Evolutionary conservation across 2,888 invertebrate species (phyloP).

Genomic region (Leuctra nigra): DNA sequence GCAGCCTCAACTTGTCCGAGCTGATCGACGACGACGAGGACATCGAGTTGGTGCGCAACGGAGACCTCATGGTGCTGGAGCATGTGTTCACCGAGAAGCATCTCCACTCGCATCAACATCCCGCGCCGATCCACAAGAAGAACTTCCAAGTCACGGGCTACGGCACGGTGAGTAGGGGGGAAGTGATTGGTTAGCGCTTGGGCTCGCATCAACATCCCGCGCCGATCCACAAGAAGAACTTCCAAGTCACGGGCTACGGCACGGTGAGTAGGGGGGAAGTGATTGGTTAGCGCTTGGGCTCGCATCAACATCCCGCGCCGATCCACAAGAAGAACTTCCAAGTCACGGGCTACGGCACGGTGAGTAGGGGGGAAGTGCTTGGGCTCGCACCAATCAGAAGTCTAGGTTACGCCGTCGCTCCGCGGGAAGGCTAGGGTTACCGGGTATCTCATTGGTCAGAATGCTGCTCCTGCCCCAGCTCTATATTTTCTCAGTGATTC

Average conservation of each 20-base stretch:
- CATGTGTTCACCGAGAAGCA: constrained; percentile 79
- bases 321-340: constrained; percentile 85
- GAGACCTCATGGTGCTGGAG: constrained; percentile 82
- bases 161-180: constrained; percentile 59
- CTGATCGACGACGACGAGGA: constrained; percentile 34
- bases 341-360: constrained; percentile 90
- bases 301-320: constrained; percentile 78
- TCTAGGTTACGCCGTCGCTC: too few species aligned
- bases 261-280: constrained; percentile 55
- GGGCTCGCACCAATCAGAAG: constrained; percentile 87
- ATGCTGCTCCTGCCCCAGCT: too few species aligned
- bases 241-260: constrained; percentile 91
- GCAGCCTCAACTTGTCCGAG: too few species aligned
- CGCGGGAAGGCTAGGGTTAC: too few species aligned
- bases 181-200: too few species aligned
- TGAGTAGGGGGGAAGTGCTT: constrained; percentile 54
- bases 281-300: constrained; percentile 92
- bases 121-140: constrained; percentile 82
- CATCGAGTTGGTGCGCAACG: constrained; percentile 64
- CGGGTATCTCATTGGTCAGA: too few species aligned
- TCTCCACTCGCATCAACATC: constrained; percentile 79
- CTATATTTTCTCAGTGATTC: too few species aligned
- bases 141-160: constrained; percentile 92
- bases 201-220: constrained; percentile 83
- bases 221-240: constrained; percentile 81